phyloP scores from a whole-genome alignment of 2,113 vertebrate genomes.

The Alethe diademata region DNA sequence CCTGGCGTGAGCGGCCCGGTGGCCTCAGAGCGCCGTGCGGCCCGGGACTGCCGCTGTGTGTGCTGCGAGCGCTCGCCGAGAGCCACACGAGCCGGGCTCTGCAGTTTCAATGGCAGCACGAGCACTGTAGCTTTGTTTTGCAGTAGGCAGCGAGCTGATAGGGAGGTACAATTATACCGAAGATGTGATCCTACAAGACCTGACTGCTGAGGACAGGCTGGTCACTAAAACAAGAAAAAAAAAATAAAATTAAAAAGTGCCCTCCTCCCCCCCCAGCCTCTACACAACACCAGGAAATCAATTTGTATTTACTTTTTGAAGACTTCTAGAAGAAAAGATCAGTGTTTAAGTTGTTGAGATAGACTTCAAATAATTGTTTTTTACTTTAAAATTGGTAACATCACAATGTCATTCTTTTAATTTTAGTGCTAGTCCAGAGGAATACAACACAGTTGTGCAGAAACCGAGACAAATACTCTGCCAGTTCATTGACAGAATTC shows the following conservation, averaged over 20 bases:
- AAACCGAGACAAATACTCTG: constrained; percentile 96
- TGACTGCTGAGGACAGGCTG: neutral
- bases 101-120: neutral
- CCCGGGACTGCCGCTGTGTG: rapidly evolving
- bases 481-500: constrained; percentile 95
- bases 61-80: rapidly evolving
- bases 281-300: neutral
- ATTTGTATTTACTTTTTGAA: neutral
- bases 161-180: rapidly evolving
- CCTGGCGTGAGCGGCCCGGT: rapidly evolving
- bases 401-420: neutral
- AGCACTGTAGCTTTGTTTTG: neutral
- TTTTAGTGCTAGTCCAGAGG: constrained; percentile 84
- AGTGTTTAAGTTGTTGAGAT: neutral
- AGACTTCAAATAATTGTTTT: neutral
- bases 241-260: no score
- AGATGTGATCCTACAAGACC: neutral
- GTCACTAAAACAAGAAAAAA: neutral
- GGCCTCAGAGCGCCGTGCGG: rapidly evolving
- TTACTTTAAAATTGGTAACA: neutral
- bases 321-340: neutral
- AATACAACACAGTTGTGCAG: constrained; percentile 87
- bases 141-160: rapidly evolving
- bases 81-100: rapidly evolving
- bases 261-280: no score